Evolutionary conservation across 1,140 invertebrate genomes (phyloP).

Genomic region (Drosophila nannoptera): DNA sequence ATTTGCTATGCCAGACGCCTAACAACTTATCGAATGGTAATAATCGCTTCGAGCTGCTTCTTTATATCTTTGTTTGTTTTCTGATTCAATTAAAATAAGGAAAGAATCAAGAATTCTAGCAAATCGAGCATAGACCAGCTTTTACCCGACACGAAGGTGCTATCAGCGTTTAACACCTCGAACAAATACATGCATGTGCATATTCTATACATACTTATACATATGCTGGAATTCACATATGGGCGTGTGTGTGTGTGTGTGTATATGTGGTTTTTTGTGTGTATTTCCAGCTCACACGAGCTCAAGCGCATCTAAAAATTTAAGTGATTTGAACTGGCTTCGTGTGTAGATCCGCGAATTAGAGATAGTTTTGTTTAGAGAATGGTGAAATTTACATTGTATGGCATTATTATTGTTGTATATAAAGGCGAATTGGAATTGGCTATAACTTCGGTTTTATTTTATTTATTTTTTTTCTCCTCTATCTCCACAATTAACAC

Average conservation of each 20-base stretch:
- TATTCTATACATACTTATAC: too few relatives aligned
- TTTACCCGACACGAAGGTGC: slow-evolving; percentile 26
- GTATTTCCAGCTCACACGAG: slow-evolving; percentile 35
- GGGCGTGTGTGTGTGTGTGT: too few relatives aligned
- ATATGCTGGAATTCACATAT: too few relatives aligned
- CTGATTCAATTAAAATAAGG: slow-evolving; percentile 10
- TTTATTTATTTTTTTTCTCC: slow-evolving; percentile 8
- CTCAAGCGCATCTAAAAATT: slow-evolving; percentile 55
- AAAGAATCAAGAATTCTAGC: neutral
- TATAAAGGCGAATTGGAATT: slow-evolving; percentile 34
- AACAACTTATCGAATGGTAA: neutral
- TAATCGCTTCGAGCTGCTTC: slow-evolving; percentile 11
- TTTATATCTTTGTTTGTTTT: slow-evolving; percentile 13
- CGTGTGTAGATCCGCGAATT: slow-evolving; percentile 46
- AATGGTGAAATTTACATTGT: slow-evolving; percentile 43
- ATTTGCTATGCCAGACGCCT: too few relatives aligned
- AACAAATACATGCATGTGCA: slow-evolving; percentile 3
- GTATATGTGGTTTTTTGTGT: too few relatives aligned
- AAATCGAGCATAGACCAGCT: slow-evolving; percentile 14
- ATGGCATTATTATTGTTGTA: slow-evolving; percentile 22
- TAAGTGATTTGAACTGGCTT: slow-evolving; percentile 58
- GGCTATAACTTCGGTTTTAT: neutral
- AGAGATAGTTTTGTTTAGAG: slow-evolving; percentile 40
- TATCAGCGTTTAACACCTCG: slow-evolving; percentile 54
- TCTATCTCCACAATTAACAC: slow-evolving; percentile 56